phyloP scores from a whole-genome alignment of 2,113 vertebrate species.

The Tauraco erythrolophus region DNA sequence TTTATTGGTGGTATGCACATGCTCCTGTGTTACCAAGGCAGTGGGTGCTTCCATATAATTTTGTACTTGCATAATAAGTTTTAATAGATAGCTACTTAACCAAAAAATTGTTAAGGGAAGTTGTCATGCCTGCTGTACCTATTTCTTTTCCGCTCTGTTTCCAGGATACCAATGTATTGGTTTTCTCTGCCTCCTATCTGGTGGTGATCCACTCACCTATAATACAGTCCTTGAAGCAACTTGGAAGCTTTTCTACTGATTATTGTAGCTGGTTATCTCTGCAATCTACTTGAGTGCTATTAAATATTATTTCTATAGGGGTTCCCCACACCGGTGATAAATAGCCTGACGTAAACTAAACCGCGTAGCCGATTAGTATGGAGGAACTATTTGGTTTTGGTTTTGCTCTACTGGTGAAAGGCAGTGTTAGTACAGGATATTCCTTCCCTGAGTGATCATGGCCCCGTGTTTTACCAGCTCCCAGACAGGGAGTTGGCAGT shows the following conservation, averaged over 20 bases:
- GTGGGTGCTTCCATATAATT: neutral
- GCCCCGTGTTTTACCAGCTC: neutral
- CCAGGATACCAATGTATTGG: fast-evolving
- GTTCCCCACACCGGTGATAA: neutral
- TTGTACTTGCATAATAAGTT: neutral
- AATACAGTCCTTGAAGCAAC: neutral
- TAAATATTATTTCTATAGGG: slow-evolving; percentile 38
- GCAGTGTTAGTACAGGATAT: neutral
- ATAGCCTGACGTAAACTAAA: slow-evolving; percentile 40
- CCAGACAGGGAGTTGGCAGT: neutral
- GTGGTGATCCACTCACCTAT: neutral
- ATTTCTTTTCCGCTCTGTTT: neutral
- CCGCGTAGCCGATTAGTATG: neutral
- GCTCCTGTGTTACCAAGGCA: neutral
- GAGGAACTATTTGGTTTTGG: neutral
- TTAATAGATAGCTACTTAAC: neutral
- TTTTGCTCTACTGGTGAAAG: neutral
- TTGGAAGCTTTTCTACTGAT: slow-evolving; percentile 31
- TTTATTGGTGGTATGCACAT: neutral
- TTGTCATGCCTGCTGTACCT: neutral
- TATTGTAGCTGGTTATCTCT: slow-evolving; percentile 37
- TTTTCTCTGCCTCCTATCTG: neutral
- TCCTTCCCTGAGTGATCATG: neutral
- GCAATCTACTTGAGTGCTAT: slow-evolving; percentile 20
- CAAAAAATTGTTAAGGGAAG: neutral